A percentile compares a stretch with the other conserved stretches of the same genome.
Conservation (phyloP, 2,113 vertebrate species). For the Tichodroma muraria region DNA sequence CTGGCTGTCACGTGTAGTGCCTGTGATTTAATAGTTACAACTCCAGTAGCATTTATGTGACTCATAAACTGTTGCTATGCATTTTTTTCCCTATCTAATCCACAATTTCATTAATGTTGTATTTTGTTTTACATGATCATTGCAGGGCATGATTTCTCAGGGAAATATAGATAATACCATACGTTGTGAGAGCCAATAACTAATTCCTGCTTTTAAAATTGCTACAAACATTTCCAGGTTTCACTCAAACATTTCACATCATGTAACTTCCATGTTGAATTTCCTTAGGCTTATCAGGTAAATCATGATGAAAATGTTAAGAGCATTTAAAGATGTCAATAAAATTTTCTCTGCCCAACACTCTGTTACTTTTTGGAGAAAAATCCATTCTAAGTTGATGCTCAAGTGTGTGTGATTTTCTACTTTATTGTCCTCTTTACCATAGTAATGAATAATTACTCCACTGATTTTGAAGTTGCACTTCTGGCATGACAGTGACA, state of each 20-base stretch:
- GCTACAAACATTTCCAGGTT: background rate
- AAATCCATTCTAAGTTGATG: background rate
- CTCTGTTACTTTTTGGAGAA: background rate
- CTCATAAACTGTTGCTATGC: background rate
- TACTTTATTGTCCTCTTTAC: background rate
- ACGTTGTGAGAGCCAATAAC: background rate
- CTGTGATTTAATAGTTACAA: background rate
- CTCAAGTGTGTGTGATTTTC: background rate
- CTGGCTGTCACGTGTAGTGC: background rate
- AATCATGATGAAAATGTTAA: background rate
- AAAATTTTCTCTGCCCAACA: background rate
- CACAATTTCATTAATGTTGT: background rate
- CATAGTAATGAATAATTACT: background rate
- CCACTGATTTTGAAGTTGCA: background rate
- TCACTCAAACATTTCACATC: background rate
- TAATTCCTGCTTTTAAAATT: background rate
- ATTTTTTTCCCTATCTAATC: background rate
- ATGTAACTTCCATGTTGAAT: background rate
- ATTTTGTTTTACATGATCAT: background rate
- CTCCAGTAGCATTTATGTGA: background rate
- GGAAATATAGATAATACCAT: conserved; percentile 16
- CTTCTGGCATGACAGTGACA: background rate
- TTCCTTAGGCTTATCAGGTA: background rate
- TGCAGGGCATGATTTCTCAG: conserved; percentile 49
- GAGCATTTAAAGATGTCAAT: background rate